Evolutionary conservation across 2,113 vertebrate genomes (phyloP), one percentile per base, ranked within the genome.

Genomic region (Neodon shergylaensis): DNA sequence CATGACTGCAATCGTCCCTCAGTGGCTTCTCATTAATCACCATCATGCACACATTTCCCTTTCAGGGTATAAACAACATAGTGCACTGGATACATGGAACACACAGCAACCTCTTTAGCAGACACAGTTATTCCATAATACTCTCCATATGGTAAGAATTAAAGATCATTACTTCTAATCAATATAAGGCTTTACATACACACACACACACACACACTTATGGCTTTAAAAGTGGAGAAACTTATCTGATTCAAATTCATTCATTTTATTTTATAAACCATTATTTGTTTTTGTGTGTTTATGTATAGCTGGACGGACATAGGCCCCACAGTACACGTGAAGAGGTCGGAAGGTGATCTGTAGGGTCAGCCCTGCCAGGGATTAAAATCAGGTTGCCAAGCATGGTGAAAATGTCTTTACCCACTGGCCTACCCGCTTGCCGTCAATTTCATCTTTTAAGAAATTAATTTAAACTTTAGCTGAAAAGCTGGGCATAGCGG

Each of bases 21-120:
- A 42, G 3, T 78, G n/a, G 88, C 92, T 85, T 85, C 47, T 66
- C 21, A 92, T 88, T 89, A 70, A 70, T 39, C 44, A 76, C 2
- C 63, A 39, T 68, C 16, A 13, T 3, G 16, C 42, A 58, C 70
- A 26, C 16, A 54, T 78, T 90, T 87, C 24, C 76, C 94, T 93
- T 94, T 84, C 72, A 77, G 73, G n/a, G 7, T 76, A 63, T 54
- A 95, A 90, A 47, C 79, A 93, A 83, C 19, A 77, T 42, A 74
- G 42, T 65, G 22, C 77, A 66, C 0, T 88, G 47, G 82, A 49
- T 9, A 78, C 13, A 68, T 16, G 31, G 76, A 49, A 78, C 13
- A 77, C 17, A 78, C 12, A 89, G 24, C 11, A 36, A 88, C 9
- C 58, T 44, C 14, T 28, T 81, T 52, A 68, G 16, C 17, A 52